These are phyloP conservation scores for Nannoperca australis DNA, from an alignment of 2,797 vertebrate genomes.

Conservation along the genomic window DNA sequence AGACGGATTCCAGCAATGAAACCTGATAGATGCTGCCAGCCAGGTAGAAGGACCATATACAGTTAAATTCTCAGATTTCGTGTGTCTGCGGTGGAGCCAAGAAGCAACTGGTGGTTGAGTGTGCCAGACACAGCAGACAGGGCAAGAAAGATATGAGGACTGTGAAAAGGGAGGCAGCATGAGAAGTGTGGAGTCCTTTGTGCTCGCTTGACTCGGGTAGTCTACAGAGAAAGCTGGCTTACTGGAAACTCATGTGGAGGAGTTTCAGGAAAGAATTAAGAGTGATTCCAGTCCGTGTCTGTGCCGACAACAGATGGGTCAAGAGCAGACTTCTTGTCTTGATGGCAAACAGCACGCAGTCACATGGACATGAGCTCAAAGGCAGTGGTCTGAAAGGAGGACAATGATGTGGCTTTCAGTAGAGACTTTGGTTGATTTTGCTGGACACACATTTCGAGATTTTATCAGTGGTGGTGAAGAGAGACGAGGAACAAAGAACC, in stretches of 20 bases:
- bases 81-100: conserved; percentile 9
- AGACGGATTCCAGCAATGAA: conserved; percentile 15
- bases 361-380: conserved; percentile 7
- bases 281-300: conserved; percentile 5
- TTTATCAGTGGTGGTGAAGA: conserved; percentile 4
- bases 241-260: conserved; percentile 6
- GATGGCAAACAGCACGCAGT: conserved; percentile 18
- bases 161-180: too few species aligned
- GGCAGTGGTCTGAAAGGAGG: not conserved
- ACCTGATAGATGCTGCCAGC: conserved; percentile 23
- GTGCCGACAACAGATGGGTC: conserved; percentile 4
- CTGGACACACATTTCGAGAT: conserved; percentile 2
- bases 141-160: too few species aligned
- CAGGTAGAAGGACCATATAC: conserved; percentile 13
- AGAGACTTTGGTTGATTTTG: not conserved
- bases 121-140: not conserved
- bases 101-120: conserved; percentile 18
- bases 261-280: conserved; percentile 33
- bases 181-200: too few species aligned
- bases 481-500: not conserved
- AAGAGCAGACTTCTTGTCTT: not conserved
- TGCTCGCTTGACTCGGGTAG: not conserved
- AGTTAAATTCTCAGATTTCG: conserved; percentile 31
- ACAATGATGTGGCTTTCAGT: not conserved
- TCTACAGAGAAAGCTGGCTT: conserved; percentile 14